These are phyloP conservation scores for Cherax destructor DNA, from an alignment of 1,140 invertebrate species.

Conservation along the genomic window DNA sequence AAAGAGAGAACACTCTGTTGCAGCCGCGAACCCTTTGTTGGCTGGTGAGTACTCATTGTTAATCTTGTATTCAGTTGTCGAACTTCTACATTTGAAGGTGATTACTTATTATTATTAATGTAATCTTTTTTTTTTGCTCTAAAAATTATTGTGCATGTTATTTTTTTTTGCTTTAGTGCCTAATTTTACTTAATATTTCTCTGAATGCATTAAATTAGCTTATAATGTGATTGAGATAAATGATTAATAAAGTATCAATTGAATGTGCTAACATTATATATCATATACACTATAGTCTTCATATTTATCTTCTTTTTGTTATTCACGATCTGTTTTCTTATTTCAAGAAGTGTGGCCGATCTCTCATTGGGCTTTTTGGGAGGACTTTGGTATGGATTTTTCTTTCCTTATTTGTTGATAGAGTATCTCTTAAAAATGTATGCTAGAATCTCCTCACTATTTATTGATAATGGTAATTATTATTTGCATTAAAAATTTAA, in stretches of 20 bases:
- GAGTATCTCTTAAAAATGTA: neutral
- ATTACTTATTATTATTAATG: neutral
- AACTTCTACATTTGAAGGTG: neutral
- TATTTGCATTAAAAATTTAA: no score
- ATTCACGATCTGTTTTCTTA: slow-evolving; percentile 25
- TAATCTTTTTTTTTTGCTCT: neutral
- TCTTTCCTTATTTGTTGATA: slow-evolving; percentile 40
- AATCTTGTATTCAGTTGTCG: neutral
- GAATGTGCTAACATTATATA: neutral
- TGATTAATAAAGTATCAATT: neutral
- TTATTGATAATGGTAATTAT: no score
- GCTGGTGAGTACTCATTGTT: slow-evolving; percentile 78
- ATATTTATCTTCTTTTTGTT: neutral
- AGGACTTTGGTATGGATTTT: slow-evolving; percentile 74
- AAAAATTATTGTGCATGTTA: neutral
- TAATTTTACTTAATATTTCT: neutral
- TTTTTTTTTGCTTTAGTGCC: neutral
- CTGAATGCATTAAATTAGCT: neutral
- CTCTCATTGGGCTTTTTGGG: slow-evolving; percentile 75
- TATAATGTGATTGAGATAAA: neutral
- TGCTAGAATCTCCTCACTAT: no score
- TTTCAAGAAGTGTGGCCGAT: slow-evolving; percentile 76
- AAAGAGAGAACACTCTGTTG: slow-evolving; percentile 81
- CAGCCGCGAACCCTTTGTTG: slow-evolving; percentile 86
- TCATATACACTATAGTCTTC: neutral